Evolutionary conservation across 2,888 invertebrate species (phyloP), one percentile per base, ranked within the genome.

Genomic region (Lathronympha strigana): DNA sequence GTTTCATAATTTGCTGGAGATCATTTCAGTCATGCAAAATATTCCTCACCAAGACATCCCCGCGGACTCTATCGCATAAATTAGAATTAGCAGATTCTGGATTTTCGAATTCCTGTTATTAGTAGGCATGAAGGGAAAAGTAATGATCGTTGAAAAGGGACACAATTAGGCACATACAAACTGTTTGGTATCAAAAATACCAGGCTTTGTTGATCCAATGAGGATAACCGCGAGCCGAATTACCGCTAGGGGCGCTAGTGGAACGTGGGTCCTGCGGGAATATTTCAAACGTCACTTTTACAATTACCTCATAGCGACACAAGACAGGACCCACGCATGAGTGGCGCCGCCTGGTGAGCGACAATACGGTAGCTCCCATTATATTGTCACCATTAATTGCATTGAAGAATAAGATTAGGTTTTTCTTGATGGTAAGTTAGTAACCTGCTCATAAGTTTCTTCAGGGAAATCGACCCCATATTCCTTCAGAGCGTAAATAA

Each of bases 391-490:
- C n/a, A n/a, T n/a, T n/a, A n/a, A n/a, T n/a, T n/a, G n/a, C n/a
- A n/a, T n/a, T n/a, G n/a, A n/a, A n/a, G n/a, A n/a, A n/a, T n/a
- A n/a, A n/a, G n/a, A n/a, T n/a, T n/a, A 28, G 28, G 28, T 28
- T 28, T 28, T 8, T 28, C 1, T 28, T 8, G 28, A 9, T 1
- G 9, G 3, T 11, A 11, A 33, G 13, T 9, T 1, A 43, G 0
- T 23, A 75, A 95, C 95, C 92, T 96, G 95, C 45, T 96, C 93
- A 72, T 95, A 93, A 0, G 94, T 93, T 71, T 95, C 95, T 72
- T 98, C 97, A 0, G 95, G 94, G 84, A 98, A 96, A 73, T 97
- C 96, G 19, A 97, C 96, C n/a, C 96, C 95, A 76, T 98, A 98
- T 0, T 94, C 93, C 76, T 95, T 95, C 9, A 98, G 93, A 9